phyloP scores from a whole-genome alignment of 1,140 invertebrate species.

The Araneus ventricosus region DNA sequence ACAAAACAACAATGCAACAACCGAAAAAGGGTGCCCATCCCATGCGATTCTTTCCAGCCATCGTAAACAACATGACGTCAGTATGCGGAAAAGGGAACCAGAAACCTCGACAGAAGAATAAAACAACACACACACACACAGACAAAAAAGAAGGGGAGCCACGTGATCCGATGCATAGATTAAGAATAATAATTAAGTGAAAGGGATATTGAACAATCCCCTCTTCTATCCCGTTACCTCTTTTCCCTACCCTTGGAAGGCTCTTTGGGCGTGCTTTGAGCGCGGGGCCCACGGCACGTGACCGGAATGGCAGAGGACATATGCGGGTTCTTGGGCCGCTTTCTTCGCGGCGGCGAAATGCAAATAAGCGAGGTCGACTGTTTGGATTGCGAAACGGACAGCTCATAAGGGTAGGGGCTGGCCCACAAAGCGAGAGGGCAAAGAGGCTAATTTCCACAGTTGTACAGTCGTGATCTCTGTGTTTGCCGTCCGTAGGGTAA shows the following conservation, averaged over 20 bases:
- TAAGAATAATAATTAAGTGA: conserved; percentile 75
- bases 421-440: conserved; percentile 11
- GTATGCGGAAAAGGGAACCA: conserved; percentile 62
- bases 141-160: neutral
- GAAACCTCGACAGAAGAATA: neutral
- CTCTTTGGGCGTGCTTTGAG: conserved; percentile 34
- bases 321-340: conserved; percentile 9
- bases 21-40: conserved; percentile 1
- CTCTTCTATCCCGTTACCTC: conserved; percentile 11
- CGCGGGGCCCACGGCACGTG: conserved; percentile 32
- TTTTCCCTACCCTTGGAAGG: conserved; percentile 34
- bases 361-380: neutral
- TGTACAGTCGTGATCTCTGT: conserved; percentile 23
- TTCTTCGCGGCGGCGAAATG: conserved; percentile 14
- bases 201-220: conserved; percentile 65
- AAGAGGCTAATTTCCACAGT: neutral
- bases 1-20: too few relatives aligned
- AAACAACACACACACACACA: neutral
- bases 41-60: neutral
- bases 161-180: conserved; percentile 74
- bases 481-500: neutral
- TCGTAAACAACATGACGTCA: conserved; percentile 53
- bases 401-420: conserved; percentile 14
- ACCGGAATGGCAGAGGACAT: conserved; percentile 43
- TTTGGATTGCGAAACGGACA: conserved; percentile 31